These are phyloP conservation scores for Grallaria varia DNA, from an alignment of 2,113 vertebrate species.

Conservation along the genomic window DNA sequence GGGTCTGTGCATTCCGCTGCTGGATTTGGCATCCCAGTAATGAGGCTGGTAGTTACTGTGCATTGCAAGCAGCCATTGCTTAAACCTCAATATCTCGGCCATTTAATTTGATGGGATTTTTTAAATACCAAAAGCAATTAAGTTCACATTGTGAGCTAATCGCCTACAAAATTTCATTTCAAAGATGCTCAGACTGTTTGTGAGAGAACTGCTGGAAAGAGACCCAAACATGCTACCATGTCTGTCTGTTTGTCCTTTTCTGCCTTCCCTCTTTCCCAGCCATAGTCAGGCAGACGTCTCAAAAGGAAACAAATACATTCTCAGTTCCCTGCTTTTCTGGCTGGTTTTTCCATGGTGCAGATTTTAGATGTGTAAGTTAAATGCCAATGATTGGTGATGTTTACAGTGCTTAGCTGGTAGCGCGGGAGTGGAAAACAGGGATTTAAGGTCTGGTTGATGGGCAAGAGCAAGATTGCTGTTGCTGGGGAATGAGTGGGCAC, in stretches of 20 bases:
- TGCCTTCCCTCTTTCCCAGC: not conserved
- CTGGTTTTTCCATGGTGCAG: not conserved
- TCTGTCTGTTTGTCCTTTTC: not conserved
- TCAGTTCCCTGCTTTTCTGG: not conserved
- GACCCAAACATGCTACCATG: not conserved
- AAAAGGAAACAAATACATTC: not conserved
- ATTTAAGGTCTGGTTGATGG: not conserved
- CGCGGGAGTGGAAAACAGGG: not conserved
- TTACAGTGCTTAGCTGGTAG: not conserved
- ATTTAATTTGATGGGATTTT: slow-evolving; percentile 68
- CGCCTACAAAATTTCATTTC: slow-evolving; percentile 69
- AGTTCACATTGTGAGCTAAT: slow-evolving; percentile 71
- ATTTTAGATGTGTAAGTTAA: not conserved
- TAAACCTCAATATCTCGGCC: slow-evolving; percentile 62
- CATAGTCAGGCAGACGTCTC: not conserved
- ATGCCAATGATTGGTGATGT: not conserved
- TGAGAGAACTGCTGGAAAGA: slow-evolving; percentile 34
- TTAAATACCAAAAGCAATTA: slow-evolving; percentile 73
- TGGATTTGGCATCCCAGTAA: slow-evolving; percentile 20
- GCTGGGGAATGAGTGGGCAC: not conserved
- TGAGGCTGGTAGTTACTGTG: slow-evolving; percentile 55
- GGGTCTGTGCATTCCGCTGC: not conserved
- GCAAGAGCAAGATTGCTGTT: not conserved
- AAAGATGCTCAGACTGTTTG: slow-evolving; percentile 57
- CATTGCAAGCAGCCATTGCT: slow-evolving; percentile 55